Evolutionary conservation across 1,140 invertebrate genomes (phyloP).

Genomic region (Bombus confusus): DNA sequence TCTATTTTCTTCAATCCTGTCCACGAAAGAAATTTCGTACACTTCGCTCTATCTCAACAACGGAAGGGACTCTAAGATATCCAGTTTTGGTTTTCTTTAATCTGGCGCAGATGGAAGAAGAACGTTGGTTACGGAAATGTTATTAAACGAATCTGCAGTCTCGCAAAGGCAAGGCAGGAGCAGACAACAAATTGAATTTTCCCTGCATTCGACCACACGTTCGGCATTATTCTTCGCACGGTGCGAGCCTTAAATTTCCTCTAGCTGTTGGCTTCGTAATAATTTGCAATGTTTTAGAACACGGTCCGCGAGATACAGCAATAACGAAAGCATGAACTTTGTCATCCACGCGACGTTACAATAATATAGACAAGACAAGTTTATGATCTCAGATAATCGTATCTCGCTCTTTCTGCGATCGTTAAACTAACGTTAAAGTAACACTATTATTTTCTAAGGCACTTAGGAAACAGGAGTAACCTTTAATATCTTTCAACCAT

Average conservation of each 20-base stretch:
- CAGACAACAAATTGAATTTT: background rate
- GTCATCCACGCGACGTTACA: too few relatives aligned
- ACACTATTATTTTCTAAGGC: too few relatives aligned
- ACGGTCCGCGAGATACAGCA: background rate
- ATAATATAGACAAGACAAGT: too few relatives aligned
- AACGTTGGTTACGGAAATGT: background rate
- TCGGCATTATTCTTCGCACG: background rate
- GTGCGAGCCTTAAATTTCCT: background rate
- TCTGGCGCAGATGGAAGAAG: background rate
- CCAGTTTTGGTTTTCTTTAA: background rate
- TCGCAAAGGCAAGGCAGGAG: background rate
- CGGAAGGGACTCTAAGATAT: background rate
- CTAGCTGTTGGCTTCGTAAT: background rate
- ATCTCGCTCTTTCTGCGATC: background rate
- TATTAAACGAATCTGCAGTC: background rate
- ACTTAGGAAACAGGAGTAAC: too few relatives aligned
- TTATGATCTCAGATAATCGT: slow-evolving; percentile 40
- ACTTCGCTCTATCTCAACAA: background rate
- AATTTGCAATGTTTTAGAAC: slow-evolving; percentile 12
- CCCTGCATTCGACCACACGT: background rate
- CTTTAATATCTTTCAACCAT: too few relatives aligned
- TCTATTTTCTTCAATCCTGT: background rate
- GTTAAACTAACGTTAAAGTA: too few relatives aligned
- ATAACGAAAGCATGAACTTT: too few relatives aligned
- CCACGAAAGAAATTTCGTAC: background rate